phyloP scores from a whole-genome alignment of 2,113 vertebrate genomes.

The Xenus cinereus region DNA sequence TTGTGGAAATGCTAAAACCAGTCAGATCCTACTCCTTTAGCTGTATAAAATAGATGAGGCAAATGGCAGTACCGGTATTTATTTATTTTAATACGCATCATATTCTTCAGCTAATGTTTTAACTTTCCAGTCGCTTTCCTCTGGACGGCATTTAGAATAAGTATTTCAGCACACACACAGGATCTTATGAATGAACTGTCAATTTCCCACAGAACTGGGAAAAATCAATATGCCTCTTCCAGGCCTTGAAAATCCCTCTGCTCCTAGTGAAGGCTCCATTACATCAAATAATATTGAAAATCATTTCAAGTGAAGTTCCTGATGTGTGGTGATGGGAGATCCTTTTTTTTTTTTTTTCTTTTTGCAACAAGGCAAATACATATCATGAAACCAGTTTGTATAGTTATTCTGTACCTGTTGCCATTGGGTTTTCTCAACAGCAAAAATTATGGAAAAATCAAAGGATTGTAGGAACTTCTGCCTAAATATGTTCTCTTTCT shows the following conservation, averaged over 20 bases:
- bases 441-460: background rate
- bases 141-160: conserved; percentile 55
- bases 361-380: background rate
- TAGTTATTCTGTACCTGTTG: background rate
- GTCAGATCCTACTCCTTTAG: background rate
- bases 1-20: background rate
- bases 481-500: background rate
- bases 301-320: background rate
- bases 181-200: conserved; percentile 63
- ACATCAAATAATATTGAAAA: conserved; percentile 27
- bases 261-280: conserved; percentile 33
- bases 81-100: background rate
- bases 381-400: background rate
- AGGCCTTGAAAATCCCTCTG: conserved; percentile 53
- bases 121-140: conserved; percentile 13
- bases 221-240: conserved; percentile 64
- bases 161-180: conserved; percentile 33
- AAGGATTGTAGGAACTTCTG: background rate
- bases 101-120: conserved; percentile 35
- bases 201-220: conserved; percentile 54
- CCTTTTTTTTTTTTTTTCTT: background rate
- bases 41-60: background rate
- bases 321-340: background rate
- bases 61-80: background rate
- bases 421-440: background rate